Conservation (phyloP, 2,797 vertebrate genomes). For the Lutjanus argentimaculatus region DNA sequence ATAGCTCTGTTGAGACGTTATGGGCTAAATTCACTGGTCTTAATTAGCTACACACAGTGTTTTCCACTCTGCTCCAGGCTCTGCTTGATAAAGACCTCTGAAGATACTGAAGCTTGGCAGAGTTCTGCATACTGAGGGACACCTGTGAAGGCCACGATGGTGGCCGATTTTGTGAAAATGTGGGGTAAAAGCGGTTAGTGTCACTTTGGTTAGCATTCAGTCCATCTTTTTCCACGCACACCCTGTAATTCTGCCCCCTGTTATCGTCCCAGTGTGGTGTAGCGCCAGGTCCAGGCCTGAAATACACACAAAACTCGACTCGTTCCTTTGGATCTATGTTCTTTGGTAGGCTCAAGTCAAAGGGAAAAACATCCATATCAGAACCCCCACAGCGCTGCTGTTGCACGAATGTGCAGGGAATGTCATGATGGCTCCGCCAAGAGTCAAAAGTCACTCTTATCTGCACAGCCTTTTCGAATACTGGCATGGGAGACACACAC, state of each 20-base stretch:
- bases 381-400: slow-evolving; percentile 42
- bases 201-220: slow-evolving; percentile 8
- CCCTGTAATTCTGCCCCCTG: slow-evolving; percentile 82
- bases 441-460: slow-evolving; percentile 85
- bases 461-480: slow-evolving; percentile 76
- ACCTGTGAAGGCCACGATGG: background rate
- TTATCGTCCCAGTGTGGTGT: slow-evolving; percentile 83
- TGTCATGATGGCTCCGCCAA: slow-evolving; percentile 84
- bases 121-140: slow-evolving; percentile 6
- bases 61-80: slow-evolving; percentile 35
- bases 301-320: slow-evolving; percentile 84
- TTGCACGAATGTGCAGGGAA: slow-evolving; percentile 79
- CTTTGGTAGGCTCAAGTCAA: slow-evolving; percentile 80
- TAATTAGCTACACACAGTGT: background rate
- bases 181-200: background rate
- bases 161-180: background rate
- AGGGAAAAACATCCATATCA: slow-evolving; percentile 81
- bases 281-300: slow-evolving; percentile 61
- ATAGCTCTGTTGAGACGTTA: background rate
- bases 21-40: background rate
- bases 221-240: slow-evolving; percentile 63
- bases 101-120: slow-evolving; percentile 16
- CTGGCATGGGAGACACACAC: slow-evolving; percentile 77
- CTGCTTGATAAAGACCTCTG: slow-evolving; percentile 34
- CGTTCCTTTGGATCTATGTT: slow-evolving; percentile 50